Base-by-base conservation (phyloP, 2,797 vertebrate genomes). In the Crenuchus spilurus region DNA sequence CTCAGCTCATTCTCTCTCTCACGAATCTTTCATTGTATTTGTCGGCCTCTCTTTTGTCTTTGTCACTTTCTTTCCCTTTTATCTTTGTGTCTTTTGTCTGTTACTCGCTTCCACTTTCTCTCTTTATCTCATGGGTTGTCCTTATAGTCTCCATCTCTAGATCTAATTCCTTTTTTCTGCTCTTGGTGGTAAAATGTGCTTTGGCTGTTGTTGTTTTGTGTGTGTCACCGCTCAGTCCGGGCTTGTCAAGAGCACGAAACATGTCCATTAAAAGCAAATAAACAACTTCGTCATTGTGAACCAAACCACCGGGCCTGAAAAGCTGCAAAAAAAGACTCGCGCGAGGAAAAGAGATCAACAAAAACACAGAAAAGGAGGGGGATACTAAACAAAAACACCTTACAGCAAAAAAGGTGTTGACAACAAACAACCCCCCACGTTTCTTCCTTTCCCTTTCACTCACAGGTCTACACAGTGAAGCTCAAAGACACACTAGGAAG, bases 241-340 rank as follows among this genome's bases (percentile, higher is more conserved):
- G 49, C 60, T 57, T 31, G 49, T 54, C 14, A 33, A 37, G 46
- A 22, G 42, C 54, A 37, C 37, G 22, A 65, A 60, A 54, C 51
- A 48, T 10, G 66, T 51, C 76, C 60, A 78, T 70, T 78, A 51
- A 74, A 78, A 69, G 30, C 60, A 30, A 49, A 61, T 68, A 78
- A 78, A 72, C 73, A 75, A 48, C 33, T 66, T 14, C 5, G 48
- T 74, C 65, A 66, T 14, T 31, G 46, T 57, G 18, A 39, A 35
- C 14, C 24, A 18, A 39, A 35, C 14, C 24, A 18, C 39, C 3
- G 6, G 28, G 35, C 26, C 31, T 11, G 14, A 48, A 73, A 73
- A 70, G 24, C 70, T 48, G 31, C 22, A 52, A 69, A 65, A 72
- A 28, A 26, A 62, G 26, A 70, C 35, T 20, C 48, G 20, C 2